Evolutionary conservation across 2,113 vertebrate genomes (phyloP), one percentile per base, ranked within the genome.

Genomic region (Halcyon senegalensis): DNA sequence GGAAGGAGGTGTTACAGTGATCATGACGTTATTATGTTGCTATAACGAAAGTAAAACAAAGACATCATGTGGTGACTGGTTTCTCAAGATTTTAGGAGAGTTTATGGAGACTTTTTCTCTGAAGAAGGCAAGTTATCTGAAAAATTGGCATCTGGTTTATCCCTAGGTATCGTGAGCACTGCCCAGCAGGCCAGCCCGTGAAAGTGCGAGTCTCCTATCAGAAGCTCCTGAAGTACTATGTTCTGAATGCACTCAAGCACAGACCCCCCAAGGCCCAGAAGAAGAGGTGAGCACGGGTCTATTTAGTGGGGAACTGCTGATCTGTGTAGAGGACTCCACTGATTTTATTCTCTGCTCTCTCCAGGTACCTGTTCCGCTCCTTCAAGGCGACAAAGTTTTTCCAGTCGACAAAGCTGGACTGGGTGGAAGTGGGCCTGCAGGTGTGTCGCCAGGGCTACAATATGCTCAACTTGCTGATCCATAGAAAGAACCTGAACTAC

Each of bases 361-460:
- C 44, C 96, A 99, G 99, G 95, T 99, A 99, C 94, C 98, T 99
- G 7, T 99, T 99, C 98, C 99, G 99, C 43, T 99, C 99, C 50
- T 99, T 99, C 97, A 99, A 99, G 97, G 99, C 99, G 72, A 99
- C 99, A 2, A 99, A 99, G 96, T 99, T 99, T 97, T 99, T 99
- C 95, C 99, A 99, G 97, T 99, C 99, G 2, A 99, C 99, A 4
- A 99, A 99, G 96, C 98, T 99, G 95, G 99, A 99, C 96, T 99
- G 99, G 99, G 99, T 99, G 88, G 99, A 99, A 80, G 99, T 99
- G 1, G 99, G 99, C 8, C 98, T 99, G 7, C 99, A 99, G 97
- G 99, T 99, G 56, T 99, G 99, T 96, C 97, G 99, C 67, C 99
- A 99, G 96, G 99, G 99, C 76, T 99, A 99, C 98, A 99, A 99